Evolutionary conservation across 30 jellyfish, hydroid and myxozoan genomes (phyloP).

Genomic region (Rhopilema esculentum): DNA sequence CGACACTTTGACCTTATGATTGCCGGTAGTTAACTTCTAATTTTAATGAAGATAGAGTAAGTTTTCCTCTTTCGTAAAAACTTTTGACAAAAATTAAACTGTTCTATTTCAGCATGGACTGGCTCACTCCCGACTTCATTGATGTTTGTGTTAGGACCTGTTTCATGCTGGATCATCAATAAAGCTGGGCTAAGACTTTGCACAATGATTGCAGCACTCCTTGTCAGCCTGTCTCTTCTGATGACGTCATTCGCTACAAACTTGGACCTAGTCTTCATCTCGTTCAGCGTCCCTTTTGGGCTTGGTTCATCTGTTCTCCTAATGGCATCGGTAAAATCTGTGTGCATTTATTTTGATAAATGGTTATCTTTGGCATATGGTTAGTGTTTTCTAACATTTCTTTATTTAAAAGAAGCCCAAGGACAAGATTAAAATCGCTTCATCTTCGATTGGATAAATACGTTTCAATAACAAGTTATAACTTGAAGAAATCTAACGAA

Average conservation of each 20-base stretch:
- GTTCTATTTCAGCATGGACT: slow-evolving; percentile 42
- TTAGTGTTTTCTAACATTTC: neutral
- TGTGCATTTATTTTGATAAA: slow-evolving; percentile 34
- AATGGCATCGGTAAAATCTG: slow-evolving; percentile 27
- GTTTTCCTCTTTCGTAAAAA: no score
- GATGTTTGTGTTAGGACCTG: slow-evolving; percentile 37
- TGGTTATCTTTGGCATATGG: slow-evolving; percentile 44
- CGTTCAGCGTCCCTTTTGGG: slow-evolving; percentile 61
- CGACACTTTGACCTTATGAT: no score
- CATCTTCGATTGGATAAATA: neutral
- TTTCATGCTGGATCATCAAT: slow-evolving; percentile 21
- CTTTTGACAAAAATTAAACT: neutral
- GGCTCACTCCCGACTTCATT: slow-evolving; percentile 42
- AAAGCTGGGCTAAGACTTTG: slow-evolving; percentile 30
- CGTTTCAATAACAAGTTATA: neutral
- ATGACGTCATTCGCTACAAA: slow-evolving; percentile 44
- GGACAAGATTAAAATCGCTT: no score
- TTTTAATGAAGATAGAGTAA: no score
- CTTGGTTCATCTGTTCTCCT: slow-evolving; percentile 29
- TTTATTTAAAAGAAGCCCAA: no score
- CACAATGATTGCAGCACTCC: slow-evolving; percentile 45
- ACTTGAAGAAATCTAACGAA: neutral
- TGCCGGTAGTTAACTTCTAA: no score
- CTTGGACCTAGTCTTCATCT: slow-evolving; percentile 18
- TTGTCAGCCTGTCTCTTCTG: slow-evolving; percentile 34